These are phyloP conservation scores for Sylvia borin DNA, from an alignment of 2,797 vertebrate species.

Conservation along the genomic window DNA sequence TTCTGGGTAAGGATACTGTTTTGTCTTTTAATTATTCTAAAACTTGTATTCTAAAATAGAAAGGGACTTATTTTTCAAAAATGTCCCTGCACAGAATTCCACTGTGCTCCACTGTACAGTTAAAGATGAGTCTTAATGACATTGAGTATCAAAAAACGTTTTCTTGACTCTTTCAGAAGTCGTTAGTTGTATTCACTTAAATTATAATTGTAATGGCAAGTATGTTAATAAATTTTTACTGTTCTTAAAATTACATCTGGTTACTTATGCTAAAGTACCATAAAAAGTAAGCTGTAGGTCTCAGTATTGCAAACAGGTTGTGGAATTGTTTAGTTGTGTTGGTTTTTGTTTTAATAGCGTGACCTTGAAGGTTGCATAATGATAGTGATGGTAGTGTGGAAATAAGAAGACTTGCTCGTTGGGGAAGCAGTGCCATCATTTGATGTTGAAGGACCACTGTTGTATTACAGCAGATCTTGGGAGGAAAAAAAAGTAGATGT, in stretches of 20 bases:
- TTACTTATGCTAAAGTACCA: not conserved
- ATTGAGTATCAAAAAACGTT: not conserved
- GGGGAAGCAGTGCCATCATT: not conserved
- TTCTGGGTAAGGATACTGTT: not conserved
- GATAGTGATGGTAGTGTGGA: not conserved
- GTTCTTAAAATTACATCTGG: not conserved
- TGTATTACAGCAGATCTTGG: not conserved
- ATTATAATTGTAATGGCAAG: not conserved
- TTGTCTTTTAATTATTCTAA: not conserved
- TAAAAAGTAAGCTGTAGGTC: conserved; percentile 28
- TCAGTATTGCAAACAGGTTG: not conserved
- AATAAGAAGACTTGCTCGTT: not conserved
- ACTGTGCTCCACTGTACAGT: not conserved
- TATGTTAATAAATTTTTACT: not conserved
- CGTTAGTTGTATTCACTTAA: not conserved
- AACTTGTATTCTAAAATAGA: not conserved
- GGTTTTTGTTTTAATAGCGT: not conserved
- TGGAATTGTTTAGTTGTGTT: not conserved
- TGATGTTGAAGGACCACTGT: not conserved
- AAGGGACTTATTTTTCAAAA: not conserved
- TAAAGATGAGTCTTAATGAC: not conserved
- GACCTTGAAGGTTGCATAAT: not conserved
- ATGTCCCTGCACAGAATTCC: not conserved
- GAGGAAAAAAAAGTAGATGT: not conserved
- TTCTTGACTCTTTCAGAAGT: not conserved